Evolutionary conservation across 2,888 invertebrate species (phyloP).

Genomic region (Pocota personata): DNA sequence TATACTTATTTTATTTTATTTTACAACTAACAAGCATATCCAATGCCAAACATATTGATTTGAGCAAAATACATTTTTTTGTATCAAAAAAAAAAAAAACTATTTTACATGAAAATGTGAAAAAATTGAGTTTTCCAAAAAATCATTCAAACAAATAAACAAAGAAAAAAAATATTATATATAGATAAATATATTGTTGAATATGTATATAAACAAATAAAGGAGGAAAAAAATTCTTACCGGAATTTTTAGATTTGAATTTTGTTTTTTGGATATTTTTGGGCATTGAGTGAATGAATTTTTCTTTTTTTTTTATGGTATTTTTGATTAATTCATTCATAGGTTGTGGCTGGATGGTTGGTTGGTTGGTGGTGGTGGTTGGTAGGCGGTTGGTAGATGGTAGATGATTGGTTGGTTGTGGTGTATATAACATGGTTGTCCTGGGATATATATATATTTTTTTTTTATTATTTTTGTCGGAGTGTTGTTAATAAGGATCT

Average conservation of each 20-base stretch:
- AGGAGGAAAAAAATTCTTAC: slow-evolving; percentile 78
- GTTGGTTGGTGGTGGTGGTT: slow-evolving; percentile 72
- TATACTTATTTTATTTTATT: slow-evolving; percentile 11
- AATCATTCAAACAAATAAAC: slow-evolving; percentile 50
- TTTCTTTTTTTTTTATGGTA: slow-evolving; percentile 15
- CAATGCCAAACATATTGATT: slow-evolving; percentile 62
- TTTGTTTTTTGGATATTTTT: slow-evolving; percentile 73
- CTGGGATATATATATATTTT: slow-evolving; percentile 76
- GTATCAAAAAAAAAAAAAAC: neutral
- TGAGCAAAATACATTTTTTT: slow-evolving; percentile 50
- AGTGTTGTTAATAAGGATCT: slow-evolving; percentile 71
- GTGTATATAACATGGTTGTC: slow-evolving; percentile 81
- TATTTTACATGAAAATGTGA: slow-evolving; percentile 21
- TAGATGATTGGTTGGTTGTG: slow-evolving; percentile 84
- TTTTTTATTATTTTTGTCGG: slow-evolving; percentile 40
- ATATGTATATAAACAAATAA: slow-evolving; percentile 68
- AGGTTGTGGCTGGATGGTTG: slow-evolving; percentile 74
- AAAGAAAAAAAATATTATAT: slow-evolving; percentile 15
- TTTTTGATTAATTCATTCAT: slow-evolving; percentile 69
- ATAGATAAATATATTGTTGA: slow-evolving; percentile 42
- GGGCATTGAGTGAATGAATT: slow-evolving; percentile 69
- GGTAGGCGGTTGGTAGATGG: slow-evolving; percentile 76
- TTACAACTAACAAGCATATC: slow-evolving; percentile 56
- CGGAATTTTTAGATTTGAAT: slow-evolving; percentile 78
- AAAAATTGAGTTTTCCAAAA: neutral